phyloP scores from a whole-genome alignment of 2,113 vertebrate genomes.

The Bostrychus sinensis region DNA sequence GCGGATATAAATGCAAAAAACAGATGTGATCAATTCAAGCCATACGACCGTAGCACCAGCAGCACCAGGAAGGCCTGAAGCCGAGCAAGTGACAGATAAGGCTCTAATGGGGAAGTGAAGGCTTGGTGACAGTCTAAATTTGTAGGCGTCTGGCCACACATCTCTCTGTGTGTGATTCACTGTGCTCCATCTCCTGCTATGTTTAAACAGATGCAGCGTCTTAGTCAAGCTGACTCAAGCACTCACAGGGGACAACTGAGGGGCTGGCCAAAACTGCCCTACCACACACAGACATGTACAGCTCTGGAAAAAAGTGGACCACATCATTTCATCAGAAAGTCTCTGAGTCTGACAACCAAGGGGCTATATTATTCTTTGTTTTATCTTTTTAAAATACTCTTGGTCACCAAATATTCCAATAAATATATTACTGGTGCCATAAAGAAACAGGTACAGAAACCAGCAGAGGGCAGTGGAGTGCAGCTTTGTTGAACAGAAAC shows the following conservation, averaged over 20 bases:
- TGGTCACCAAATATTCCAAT: too few species aligned
- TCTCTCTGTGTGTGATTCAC: conserved; percentile 60
- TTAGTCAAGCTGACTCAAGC: conserved; percentile 59
- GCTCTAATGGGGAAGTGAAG: conserved; percentile 47
- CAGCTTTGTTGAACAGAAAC: too few species aligned
- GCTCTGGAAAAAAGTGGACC: too few species aligned
- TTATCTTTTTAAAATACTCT: too few species aligned
- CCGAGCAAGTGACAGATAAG: conserved; percentile 10
- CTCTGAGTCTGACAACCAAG: too few species aligned
- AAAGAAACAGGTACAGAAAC: too few species aligned
- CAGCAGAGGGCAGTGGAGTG: too few species aligned
- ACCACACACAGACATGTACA: too few species aligned
- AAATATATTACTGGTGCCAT: too few species aligned
- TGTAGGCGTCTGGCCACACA: conserved; percentile 34
- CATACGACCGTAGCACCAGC: conserved; percentile 9
- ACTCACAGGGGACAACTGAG: conserved; percentile 10
- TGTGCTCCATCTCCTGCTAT: conserved; percentile 49
- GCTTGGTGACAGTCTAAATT: conserved; percentile 23
- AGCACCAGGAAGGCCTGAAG: conserved; percentile 17
- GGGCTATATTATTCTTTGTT: too few species aligned
- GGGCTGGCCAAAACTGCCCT: conserved; percentile 30
- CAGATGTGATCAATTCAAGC: conserved; percentile 29
- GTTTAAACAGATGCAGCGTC: conserved; percentile 66
- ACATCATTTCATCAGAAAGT: too few species aligned
- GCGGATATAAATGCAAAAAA: conserved; percentile 16